Conservation (phyloP, 2,113 vertebrate genomes). For the Tragulus kanchil region DNA sequence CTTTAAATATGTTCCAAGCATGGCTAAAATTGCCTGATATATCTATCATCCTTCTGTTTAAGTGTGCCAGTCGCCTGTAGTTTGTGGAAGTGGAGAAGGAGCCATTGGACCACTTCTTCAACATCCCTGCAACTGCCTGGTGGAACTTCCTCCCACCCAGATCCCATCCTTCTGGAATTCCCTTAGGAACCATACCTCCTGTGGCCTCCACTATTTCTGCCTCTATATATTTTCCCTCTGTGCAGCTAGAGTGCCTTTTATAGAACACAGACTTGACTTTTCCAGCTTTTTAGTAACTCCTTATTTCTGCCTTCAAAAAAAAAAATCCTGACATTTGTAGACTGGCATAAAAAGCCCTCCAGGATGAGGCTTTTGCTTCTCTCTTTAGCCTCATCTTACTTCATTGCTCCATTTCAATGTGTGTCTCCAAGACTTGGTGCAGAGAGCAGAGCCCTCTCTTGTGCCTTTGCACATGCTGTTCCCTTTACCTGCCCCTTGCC, state of each 20-base stretch:
- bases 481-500: not conserved
- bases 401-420: not conserved
- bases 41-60: not conserved
- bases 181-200: not conserved
- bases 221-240: not conserved
- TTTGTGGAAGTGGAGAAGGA: not conserved
- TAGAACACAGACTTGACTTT: not conserved
- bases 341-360: not conserved
- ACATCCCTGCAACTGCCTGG: not conserved
- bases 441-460: not conserved
- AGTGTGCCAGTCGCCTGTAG: not conserved
- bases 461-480: not conserved
- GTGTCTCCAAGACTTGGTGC: not conserved
- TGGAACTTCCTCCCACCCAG: not conserved
- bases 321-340: not conserved
- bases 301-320: not conserved
- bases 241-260: not conserved
- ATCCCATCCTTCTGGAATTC: not conserved
- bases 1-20: constrained; percentile 40
- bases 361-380: not conserved
- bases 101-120: not conserved
- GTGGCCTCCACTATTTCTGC: not conserved
- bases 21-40: not conserved
- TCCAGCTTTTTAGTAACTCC: not conserved
- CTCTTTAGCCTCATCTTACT: not conserved